phyloP scores from a whole-genome alignment of 2,113 vertebrate genomes.

The Campylomormyrus numenius region DNA sequence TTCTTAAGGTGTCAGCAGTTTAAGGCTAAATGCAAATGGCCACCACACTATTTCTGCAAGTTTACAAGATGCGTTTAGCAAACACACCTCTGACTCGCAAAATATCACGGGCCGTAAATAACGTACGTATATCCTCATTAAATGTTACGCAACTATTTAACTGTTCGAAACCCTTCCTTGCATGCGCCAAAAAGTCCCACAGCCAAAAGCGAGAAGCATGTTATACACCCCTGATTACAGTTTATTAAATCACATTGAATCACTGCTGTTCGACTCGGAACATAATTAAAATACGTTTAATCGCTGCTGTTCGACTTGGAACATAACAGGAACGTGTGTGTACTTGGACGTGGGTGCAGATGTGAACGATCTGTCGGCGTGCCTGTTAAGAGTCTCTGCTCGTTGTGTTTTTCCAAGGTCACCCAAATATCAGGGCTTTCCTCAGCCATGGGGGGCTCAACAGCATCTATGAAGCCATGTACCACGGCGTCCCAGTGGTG shows the following conservation, averaged over 20 bases:
- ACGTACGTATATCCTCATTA: background rate
- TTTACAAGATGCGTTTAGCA: background rate
- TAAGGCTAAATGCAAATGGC: background rate
- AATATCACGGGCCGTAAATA: too few relatives aligned
- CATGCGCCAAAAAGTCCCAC: background rate
- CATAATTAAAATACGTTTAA: background rate
- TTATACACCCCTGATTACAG: background rate
- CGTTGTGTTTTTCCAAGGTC: slow-evolving; percentile 58
- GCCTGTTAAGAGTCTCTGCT: background rate
- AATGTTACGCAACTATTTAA: background rate
- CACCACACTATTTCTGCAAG: background rate
- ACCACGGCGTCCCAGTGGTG: slow-evolving; percentile 91
- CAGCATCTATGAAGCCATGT: slow-evolving; percentile 98
- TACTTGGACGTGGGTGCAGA: background rate
- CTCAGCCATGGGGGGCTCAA: slow-evolving; percentile 94
- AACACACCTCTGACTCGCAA: background rate
- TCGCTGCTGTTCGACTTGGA: background rate
- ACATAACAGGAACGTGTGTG: background rate
- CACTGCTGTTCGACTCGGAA: background rate
- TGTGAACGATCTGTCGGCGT: background rate
- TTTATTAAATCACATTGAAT: background rate
- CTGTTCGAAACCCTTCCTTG: background rate
- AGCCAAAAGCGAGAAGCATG: background rate
- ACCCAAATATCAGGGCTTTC: slow-evolving; percentile 82
- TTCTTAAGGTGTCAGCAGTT: background rate